These are phyloP conservation scores for Zaprionus africanus DNA, from an alignment of 1,140 invertebrate genomes.

Conservation along the genomic window DNA sequence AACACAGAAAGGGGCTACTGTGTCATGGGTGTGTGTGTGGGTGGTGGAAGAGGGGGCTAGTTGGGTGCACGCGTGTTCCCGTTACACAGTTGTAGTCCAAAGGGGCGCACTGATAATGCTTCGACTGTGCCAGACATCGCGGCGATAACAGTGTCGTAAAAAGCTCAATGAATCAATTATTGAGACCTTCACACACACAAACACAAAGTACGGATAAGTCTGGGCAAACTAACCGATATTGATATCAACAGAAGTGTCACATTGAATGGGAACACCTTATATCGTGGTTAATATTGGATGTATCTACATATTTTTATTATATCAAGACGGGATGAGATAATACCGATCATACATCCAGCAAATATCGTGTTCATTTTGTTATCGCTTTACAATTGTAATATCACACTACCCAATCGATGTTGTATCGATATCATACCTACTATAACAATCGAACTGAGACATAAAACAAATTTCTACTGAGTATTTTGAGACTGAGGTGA, in stretches of 20 bases:
- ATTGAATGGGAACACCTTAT: background rate
- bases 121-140: constrained; percentile 56
- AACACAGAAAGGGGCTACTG: constrained; percentile 34
- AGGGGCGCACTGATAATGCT: constrained; percentile 44
- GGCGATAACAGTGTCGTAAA: constrained; percentile 37
- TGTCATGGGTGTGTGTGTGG: background rate
- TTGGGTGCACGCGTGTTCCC: constrained; percentile 43
- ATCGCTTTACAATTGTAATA: too few relatives aligned
- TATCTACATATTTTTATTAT: background rate
- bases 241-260: background rate
- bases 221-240: too few relatives aligned
- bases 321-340: too few relatives aligned
- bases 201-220: background rate
- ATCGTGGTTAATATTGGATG: background rate
- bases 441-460: too few relatives aligned
- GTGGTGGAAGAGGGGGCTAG: background rate
- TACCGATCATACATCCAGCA: too few relatives aligned
- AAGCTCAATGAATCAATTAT: constrained; percentile 31
- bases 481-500: too few relatives aligned
- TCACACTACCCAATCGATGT: too few relatives aligned
- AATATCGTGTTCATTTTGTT: too few relatives aligned
- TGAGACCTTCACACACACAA: constrained; percentile 45
- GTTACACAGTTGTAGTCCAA: constrained; percentile 28
- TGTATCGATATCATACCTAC: too few relatives aligned
- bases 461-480: too few relatives aligned